Evolutionary conservation across 2,888 invertebrate species (phyloP), one percentile per base, ranked within the genome.

Genomic region (Mythimna ferrago): DNA sequence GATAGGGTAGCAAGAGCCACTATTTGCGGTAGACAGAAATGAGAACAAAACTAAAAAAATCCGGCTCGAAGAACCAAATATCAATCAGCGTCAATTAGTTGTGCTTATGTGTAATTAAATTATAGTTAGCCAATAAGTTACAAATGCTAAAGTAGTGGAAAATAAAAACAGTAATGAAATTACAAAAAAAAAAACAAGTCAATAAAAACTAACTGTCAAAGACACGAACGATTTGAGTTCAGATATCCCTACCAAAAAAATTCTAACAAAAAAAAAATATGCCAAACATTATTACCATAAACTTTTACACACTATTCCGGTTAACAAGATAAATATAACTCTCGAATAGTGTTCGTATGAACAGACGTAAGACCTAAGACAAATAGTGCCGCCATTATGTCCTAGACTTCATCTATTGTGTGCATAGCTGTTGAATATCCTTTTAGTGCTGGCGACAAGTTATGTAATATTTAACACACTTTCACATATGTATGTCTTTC

Each of bases 401-500:
- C 73, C 80, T 80, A 83, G 72, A 71, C 77, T 68, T 19, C 44
- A 71, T 38, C 66, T 63, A 63, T 78, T 75, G 78, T 80, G 19
- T 72, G 53, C 66, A 64, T 64, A 77, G 65, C 9, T 60, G 57
- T 73, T 78, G 69, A 74, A 84, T 80, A 80, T 82, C 80, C 84
- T 84, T 84, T 77, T 57, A 78, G 71, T 69, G 51, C 80, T 70
- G 68, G 63, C 67, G 67, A 76, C 66, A 66, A 7, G 35, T 81
- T 84, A 67, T 58, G 78, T 66, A 82, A 80, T 60, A 72, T 82
- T 84, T 73, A 76, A 66, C 82, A 78, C 64, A 74, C 84, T 84
- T 84, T 84, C 82, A 70, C 79, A 32, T 32, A 32, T 32, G 16
- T 32, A 21, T 68, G 19, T 35, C 19, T 74, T 73, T 48, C 41